phyloP scores from a whole-genome alignment of 2,797 vertebrate genomes.

The Xyrichtys novacula region DNA sequence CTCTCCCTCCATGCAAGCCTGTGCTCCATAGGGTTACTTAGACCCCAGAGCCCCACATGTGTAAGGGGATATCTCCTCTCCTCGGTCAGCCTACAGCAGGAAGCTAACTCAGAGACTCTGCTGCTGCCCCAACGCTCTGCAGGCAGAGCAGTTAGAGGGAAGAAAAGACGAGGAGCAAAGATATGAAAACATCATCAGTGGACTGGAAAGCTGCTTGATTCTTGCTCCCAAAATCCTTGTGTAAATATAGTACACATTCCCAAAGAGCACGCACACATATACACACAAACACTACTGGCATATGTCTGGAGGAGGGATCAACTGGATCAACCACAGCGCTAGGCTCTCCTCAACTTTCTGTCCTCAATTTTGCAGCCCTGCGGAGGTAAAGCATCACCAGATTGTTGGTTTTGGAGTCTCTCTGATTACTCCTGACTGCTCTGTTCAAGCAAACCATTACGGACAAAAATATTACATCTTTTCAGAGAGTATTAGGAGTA shows the following conservation, averaged over 20 bases:
- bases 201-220: slow-evolving; percentile 62
- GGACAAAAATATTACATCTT: slow-evolving; percentile 28
- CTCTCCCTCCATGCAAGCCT: slow-evolving; percentile 76
- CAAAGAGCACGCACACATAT: slow-evolving; percentile 21
- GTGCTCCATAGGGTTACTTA: slow-evolving; percentile 71
- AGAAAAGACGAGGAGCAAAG: slow-evolving; percentile 49
- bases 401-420: slow-evolving; percentile 53
- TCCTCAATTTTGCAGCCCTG: slow-evolving; percentile 41
- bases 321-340: slow-evolving; percentile 60
- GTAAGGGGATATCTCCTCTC: slow-evolving; percentile 82
- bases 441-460: slow-evolving; percentile 50
- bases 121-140: slow-evolving; percentile 48
- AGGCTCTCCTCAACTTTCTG: slow-evolving; percentile 39
- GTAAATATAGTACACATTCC: slow-evolving; percentile 69
- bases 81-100: slow-evolving; percentile 59
- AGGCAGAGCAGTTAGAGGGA: slow-evolving; percentile 51
- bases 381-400: slow-evolving; percentile 54
- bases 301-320: slow-evolving; percentile 67
- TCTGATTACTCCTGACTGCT: slow-evolving; percentile 49
- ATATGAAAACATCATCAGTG: slow-evolving; percentile 73
- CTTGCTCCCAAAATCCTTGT: slow-evolving; percentile 54
- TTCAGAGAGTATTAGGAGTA: slow-evolving; percentile 34
- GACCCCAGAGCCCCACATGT: slow-evolving; percentile 70
- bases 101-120: slow-evolving; percentile 46
- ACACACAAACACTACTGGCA: slow-evolving; percentile 60